phyloP scores from a whole-genome alignment of 2,113 vertebrate species.

The Pomatorhinus ruficollis region DNA sequence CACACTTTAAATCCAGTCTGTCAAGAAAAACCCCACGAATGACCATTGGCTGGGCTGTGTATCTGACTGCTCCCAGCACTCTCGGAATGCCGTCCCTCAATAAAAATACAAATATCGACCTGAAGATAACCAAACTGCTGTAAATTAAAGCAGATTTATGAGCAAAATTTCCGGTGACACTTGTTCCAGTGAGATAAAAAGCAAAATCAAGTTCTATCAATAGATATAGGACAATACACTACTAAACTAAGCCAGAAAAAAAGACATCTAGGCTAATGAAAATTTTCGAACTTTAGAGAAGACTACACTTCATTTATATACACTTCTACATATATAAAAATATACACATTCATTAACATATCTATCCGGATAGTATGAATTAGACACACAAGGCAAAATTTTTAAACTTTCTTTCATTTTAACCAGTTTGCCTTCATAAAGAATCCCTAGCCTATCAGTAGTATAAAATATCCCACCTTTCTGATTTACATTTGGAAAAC shows the following conservation, averaged over 20 bases:
- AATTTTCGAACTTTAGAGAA: not conserved
- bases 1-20: not conserved
- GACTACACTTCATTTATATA: not conserved
- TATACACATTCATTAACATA: not conserved
- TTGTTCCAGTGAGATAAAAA: not conserved
- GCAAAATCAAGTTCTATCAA: not conserved
- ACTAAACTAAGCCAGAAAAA: not conserved
- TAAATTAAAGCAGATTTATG: not conserved
- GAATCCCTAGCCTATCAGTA: not conserved
- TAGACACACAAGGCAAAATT: not conserved
- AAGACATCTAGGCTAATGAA: not conserved
- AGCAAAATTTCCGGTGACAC: not conserved
- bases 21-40: not conserved
- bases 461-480: not conserved
- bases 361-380: not conserved
- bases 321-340: not conserved
- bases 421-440: not conserved
- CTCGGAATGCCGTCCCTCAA: not conserved
- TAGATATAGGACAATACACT: not conserved
- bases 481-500: not conserved
- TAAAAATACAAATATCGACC: not conserved
- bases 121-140: not conserved
- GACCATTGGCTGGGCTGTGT: not conserved
- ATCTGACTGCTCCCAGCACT: not conserved
- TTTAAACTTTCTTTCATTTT: not conserved